phyloP scores from a whole-genome alignment of 2,113 vertebrate genomes.

The Caracal caracal region DNA sequence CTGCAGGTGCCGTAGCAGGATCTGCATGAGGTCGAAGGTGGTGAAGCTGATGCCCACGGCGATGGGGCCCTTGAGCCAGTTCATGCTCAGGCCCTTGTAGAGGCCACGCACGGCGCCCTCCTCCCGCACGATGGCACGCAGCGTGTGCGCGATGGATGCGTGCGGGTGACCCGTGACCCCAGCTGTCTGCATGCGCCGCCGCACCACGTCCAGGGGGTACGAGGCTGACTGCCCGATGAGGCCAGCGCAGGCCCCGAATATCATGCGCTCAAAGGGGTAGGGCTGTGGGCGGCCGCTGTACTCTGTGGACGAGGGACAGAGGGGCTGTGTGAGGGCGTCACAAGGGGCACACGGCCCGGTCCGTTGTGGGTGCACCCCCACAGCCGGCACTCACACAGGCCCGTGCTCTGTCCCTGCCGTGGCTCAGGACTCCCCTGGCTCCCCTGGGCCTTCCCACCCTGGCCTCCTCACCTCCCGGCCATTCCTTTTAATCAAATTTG shows the following conservation, averaged over 20 bases:
- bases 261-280: slow-evolving; percentile 91
- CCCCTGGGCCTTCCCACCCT: background rate
- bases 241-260: slow-evolving; percentile 96
- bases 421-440: background rate
- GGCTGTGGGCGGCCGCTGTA: slow-evolving; percentile 90
- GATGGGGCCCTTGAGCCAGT: slow-evolving; percentile 99
- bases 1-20: slow-evolving; percentile 92
- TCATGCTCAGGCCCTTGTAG: slow-evolving; percentile 99
- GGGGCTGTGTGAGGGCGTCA: fast-evolving
- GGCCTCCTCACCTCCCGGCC: background rate
- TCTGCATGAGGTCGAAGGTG: slow-evolving; percentile 97
- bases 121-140: slow-evolving; percentile 91
- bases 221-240: slow-evolving; percentile 96
- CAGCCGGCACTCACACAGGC: no score
- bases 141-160: slow-evolving; percentile 91
- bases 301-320: slow-evolving; percentile 82
- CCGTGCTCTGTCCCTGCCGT: no score
- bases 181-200: slow-evolving; percentile 97
- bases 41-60: slow-evolving; percentile 99
- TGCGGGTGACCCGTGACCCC: slow-evolving; percentile 93
- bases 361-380: no score
- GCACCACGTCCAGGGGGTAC: slow-evolving; percentile 97
- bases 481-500: background rate
- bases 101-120: slow-evolving; percentile 93
- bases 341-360: fast-evolving